Conservation (phyloP, 2,888 invertebrate genomes). For the Eristalinus aeneus region DNA sequence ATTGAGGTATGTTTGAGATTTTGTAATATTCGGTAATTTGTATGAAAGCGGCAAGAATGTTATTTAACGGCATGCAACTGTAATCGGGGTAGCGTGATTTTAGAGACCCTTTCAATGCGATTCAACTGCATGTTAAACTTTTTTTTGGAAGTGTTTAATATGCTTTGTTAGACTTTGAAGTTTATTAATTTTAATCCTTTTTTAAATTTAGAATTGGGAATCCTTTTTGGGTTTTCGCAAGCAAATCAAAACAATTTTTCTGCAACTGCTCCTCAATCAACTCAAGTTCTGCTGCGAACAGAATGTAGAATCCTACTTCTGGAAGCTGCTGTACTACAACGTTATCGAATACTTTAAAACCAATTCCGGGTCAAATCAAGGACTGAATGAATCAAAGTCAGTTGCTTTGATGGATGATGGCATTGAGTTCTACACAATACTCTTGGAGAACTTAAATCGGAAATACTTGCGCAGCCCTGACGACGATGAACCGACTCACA, state of each 20-base stretch:
- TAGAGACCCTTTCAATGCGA: neutral
- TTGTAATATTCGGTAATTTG: neutral
- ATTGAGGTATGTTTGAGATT: conserved; percentile 36
- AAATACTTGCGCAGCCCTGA: conserved; percentile 82
- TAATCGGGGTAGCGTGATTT: neutral
- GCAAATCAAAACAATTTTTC: conserved; percentile 85
- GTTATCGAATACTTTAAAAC: conserved; percentile 92
- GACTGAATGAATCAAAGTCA: conserved; percentile 85
- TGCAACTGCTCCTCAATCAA: conserved; percentile 87
- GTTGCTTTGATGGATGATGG: conserved; percentile 87
- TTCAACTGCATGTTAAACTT: neutral
- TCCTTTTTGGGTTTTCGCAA: conserved; percentile 84
- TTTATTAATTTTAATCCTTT: neutral
- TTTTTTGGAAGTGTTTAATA: neutral
- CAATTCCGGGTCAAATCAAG: conserved; percentile 82
- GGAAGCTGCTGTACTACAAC: conserved; percentile 94
- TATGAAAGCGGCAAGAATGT: neutral
- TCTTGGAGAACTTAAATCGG: conserved; percentile 87
- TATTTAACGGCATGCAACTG: neutral
- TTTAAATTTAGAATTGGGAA: conserved; percentile 84
- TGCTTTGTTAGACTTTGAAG: no score
- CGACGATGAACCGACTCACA: conserved; percentile 79
- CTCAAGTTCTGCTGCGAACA: conserved; percentile 92
- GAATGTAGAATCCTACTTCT: conserved; percentile 94
- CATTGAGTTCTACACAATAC: conserved; percentile 87